phyloP scores from a whole-genome alignment of 2,888 invertebrate genomes.

The Enchytraeus crypticus region DNA sequence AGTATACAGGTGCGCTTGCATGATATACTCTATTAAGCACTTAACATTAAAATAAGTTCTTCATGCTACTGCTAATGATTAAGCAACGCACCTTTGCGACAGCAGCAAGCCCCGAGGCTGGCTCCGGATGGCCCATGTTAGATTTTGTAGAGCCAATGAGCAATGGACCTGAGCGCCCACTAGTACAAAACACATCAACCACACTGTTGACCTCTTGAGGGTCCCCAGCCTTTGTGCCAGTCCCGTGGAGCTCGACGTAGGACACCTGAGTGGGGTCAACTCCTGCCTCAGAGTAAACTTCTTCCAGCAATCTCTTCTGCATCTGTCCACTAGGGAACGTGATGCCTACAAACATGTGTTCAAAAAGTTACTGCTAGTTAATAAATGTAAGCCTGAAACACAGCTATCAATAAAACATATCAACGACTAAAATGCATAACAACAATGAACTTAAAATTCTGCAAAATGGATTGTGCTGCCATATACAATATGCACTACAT shows the following conservation, averaged over 20 bases:
- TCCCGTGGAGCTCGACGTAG: slow-evolving; percentile 96
- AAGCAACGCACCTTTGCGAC: slow-evolving; percentile 79
- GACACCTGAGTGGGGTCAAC: slow-evolving; percentile 72
- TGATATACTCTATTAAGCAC: no score
- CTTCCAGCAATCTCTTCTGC: slow-evolving; percentile 60
- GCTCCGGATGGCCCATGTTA: slow-evolving; percentile 97
- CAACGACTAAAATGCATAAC: no score
- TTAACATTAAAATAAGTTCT: no score
- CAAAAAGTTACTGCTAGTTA: background rate
- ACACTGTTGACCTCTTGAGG: slow-evolving; percentile 94
- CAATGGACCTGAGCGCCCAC: slow-evolving; percentile 57
- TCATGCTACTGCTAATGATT: no score
- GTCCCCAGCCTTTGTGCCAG: slow-evolving; percentile 88
- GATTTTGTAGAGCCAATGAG: slow-evolving; percentile 92
- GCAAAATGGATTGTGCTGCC: background rate
- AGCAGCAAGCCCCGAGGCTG: slow-evolving; percentile 68
- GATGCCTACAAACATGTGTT: slow-evolving; percentile 39
- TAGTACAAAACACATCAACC: slow-evolving; percentile 56
- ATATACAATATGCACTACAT: background rate
- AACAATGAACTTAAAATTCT: no score
- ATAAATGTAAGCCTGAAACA: no score
- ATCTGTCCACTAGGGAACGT: slow-evolving; percentile 57
- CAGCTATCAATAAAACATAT: no score
- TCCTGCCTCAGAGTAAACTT: slow-evolving; percentile 75
- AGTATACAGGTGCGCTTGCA: no score